Evolutionary conservation across 1,140 invertebrate species (phyloP).

Genomic region (Eupristina koningsbergeri): DNA sequence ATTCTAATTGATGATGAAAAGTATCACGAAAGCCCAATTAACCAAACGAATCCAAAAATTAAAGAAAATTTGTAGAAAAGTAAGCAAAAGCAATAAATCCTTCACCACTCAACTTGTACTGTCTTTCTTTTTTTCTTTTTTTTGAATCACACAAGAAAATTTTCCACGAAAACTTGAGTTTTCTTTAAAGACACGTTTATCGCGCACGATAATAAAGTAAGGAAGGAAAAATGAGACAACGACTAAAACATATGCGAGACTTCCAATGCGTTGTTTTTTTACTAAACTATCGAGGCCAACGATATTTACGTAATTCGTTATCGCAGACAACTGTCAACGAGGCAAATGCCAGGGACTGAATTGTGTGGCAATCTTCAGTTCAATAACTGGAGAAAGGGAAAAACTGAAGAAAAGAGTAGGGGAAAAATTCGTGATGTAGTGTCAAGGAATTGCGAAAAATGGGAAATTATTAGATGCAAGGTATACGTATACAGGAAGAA

Average conservation of each 20-base stretch:
- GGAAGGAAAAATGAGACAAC: background rate
- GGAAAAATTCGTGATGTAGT: background rate
- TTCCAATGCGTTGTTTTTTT: background rate
- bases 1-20: slow-evolving; percentile 24
- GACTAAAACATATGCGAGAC: background rate
- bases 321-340: slow-evolving; percentile 17
- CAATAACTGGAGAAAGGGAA: background rate
- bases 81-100: slow-evolving; percentile 23
- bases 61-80: slow-evolving; percentile 17
- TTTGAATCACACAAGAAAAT: background rate
- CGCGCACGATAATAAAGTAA: slow-evolving; percentile 17
- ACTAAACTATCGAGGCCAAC: slow-evolving; percentile 26
- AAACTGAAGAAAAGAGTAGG: slow-evolving; percentile 14
- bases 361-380: slow-evolving; percentile 12
- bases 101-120: background rate
- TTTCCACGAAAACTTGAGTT: slow-evolving; percentile 4
- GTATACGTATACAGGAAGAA: background rate
- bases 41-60: slow-evolving; percentile 27
- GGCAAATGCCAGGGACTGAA: slow-evolving; percentile 21
- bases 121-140: background rate
- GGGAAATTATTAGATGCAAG: background rate
- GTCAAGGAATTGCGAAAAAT: background rate
- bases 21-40: slow-evolving; percentile 6
- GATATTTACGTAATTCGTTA: slow-evolving; percentile 40
- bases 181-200: background rate